A percentile compares a stretch with the other conserved stretches of the same genome.
These are phyloP conservation scores for Thereva unica DNA, from an alignment of 2,888 invertebrate genomes.

Conservation along the genomic window DNA sequence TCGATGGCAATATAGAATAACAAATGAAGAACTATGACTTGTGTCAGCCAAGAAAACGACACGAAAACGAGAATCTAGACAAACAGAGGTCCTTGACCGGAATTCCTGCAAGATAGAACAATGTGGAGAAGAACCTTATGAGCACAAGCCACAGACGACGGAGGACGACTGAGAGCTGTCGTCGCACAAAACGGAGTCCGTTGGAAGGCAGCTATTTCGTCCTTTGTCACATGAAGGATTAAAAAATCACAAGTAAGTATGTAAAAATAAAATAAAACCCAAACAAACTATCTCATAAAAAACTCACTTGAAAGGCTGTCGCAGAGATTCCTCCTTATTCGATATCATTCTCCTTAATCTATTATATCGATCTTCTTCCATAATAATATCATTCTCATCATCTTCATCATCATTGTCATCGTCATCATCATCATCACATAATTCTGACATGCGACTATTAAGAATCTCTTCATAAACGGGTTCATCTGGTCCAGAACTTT, in stretches of 20 bases:
- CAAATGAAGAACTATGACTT: too few species aligned
- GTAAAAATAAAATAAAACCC: not conserved
- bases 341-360: conserved; percentile 38
- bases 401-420: conserved; percentile 42
- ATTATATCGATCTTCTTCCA: conserved; percentile 40
- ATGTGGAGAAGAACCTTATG: too few species aligned
- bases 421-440: conserved; percentile 25
- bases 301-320: conserved; percentile 38
- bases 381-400: conserved; percentile 43
- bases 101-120: too few species aligned
- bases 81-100: too few species aligned
- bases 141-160: too few species aligned
- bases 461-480: conserved; percentile 57
- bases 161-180: too few species aligned
- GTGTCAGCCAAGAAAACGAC: too few species aligned
- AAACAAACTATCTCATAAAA: not conserved
- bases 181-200: too few species aligned
- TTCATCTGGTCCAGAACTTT: conserved; percentile 45
- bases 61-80: too few species aligned
- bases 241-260: not conserved
- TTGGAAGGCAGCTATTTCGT: too few species aligned
- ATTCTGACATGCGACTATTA: conserved; percentile 49
- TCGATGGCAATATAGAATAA: too few species aligned
- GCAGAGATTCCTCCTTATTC: conserved; percentile 36
- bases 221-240: too few species aligned